Evolutionary conservation across 2,113 vertebrate genomes (phyloP).

Genomic region (Paramormyrops kingsleyae): DNA sequence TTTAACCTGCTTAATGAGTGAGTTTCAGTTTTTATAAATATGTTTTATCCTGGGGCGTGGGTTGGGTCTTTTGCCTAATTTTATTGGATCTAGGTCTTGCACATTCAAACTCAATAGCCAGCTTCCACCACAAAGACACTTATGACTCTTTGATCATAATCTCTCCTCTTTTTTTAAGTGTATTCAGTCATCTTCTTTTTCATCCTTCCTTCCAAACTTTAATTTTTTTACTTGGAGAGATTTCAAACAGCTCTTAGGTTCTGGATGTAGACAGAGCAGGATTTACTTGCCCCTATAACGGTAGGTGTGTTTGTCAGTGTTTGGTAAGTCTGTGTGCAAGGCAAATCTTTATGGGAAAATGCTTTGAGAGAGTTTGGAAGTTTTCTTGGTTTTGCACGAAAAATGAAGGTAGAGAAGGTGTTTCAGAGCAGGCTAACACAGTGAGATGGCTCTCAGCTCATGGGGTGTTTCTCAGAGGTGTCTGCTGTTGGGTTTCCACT

Average conservation of each 20-base stretch:
- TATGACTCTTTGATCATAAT: neutral
- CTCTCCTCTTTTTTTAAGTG: neutral
- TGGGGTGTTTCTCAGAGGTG: neutral
- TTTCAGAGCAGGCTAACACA: neutral
- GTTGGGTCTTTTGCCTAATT: neutral
- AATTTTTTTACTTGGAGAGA: neutral
- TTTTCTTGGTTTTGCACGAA: neutral
- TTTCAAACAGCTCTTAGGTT: neutral
- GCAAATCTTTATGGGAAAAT: neutral
- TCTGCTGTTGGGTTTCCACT: neutral
- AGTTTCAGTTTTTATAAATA: neutral
- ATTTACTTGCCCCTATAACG: neutral
- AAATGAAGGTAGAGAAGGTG: neutral
- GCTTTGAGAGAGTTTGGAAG: neutral
- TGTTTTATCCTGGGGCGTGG: neutral
- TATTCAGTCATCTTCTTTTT: neutral
- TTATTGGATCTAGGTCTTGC: neutral
- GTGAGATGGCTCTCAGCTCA: neutral
- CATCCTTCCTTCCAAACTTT: neutral
- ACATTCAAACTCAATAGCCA: neutral
- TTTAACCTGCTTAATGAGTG: neutral
- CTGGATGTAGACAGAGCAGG: neutral
- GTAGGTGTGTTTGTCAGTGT: neutral
- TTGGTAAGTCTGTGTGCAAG: neutral
- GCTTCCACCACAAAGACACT: neutral